Conservation (phyloP, 2,888 invertebrate genomes). For the Trissolcus japonicus region DNA sequence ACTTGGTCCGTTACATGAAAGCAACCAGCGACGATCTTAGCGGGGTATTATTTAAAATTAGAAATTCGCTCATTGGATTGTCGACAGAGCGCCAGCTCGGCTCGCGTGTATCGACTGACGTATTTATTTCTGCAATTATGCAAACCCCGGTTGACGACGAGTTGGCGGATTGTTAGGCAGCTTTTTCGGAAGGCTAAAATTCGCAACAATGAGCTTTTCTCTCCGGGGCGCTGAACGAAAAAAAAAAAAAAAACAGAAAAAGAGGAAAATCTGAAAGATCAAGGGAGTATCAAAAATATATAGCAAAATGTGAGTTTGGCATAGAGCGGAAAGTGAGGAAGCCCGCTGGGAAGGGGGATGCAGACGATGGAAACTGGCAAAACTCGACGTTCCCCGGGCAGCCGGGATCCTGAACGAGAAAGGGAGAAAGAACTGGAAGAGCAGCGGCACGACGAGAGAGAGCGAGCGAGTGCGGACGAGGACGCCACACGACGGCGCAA, state of each 20-base stretch:
- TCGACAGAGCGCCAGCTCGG: conserved; percentile 42
- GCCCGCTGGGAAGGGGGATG: conserved; percentile 14
- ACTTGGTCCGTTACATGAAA: neutral
- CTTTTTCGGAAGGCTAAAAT: too few relatives aligned
- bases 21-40: conserved; percentile 37
- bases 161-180: neutral
- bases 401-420: conserved; percentile 60
- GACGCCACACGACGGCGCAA: conserved; percentile 25
- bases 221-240: too few relatives aligned
- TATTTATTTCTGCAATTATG: conserved; percentile 56
- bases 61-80: conserved; percentile 57
- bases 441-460: conserved; percentile 18
- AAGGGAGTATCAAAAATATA: too few relatives aligned
- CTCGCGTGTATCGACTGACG: conserved; percentile 52
- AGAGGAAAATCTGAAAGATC: too few relatives aligned
- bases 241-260: too few relatives aligned
- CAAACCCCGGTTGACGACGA: conserved; percentile 43
- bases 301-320: conserved; percentile 34
- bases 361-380: conserved; percentile 53
- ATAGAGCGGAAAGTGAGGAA: conserved; percentile 5
- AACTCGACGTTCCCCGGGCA: conserved; percentile 57
- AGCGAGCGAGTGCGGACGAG: too few relatives aligned
- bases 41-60: conserved; percentile 57
- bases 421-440: conserved; percentile 58
- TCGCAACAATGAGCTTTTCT: too few relatives aligned